Evolutionary conservation across 2,797 vertebrate species (phyloP).

Genomic region (Linurgus olivaceus): DNA sequence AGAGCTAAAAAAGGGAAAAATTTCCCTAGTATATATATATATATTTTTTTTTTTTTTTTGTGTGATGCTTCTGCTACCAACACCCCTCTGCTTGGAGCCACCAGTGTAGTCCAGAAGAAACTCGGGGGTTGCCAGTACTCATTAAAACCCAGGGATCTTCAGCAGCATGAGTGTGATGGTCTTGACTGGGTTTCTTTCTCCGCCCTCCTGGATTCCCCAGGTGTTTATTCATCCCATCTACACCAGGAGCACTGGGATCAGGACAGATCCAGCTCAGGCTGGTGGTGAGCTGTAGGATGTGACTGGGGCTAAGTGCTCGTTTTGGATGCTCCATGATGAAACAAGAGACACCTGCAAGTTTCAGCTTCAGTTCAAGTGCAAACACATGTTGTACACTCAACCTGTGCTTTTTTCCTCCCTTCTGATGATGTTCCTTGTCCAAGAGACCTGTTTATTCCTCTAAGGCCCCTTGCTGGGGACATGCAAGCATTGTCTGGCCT

Average conservation of each 20-base stretch:
- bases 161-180: background rate
- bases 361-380: background rate
- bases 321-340: background rate
- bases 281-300: background rate
- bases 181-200: background rate
- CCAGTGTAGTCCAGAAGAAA: background rate
- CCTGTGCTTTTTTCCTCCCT: background rate
- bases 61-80: background rate
- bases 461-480: background rate
- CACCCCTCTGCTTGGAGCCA: accelerated
- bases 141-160: background rate
- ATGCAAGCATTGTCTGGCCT: background rate
- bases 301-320: background rate
- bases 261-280: background rate
- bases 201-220: background rate
- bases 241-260: background rate
- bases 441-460: background rate
- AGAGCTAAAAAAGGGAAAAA: background rate
- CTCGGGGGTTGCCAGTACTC: background rate
- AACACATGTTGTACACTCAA: background rate
- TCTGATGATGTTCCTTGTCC: background rate
- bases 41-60: background rate
- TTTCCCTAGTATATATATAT: background rate
- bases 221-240: accelerated
- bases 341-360: background rate